Evolutionary conservation across 2,888 invertebrate species (phyloP), one percentile per base, ranked within the genome.

Genomic region (Epicampocera succincta): DNA sequence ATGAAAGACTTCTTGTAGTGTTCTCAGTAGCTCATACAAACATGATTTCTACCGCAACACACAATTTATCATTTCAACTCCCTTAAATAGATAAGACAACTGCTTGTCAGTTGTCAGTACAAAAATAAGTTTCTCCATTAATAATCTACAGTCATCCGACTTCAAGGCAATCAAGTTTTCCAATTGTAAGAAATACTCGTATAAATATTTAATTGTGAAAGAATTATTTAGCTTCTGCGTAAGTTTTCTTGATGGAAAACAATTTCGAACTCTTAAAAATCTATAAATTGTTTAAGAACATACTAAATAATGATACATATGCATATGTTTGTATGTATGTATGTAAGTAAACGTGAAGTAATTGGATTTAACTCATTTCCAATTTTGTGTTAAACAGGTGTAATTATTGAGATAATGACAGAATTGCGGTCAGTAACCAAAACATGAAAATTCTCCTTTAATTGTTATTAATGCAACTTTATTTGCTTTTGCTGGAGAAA

Each of bases 111-210:
- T n/a, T 68, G 54, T n/a, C 13, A 29, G 15, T 29, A 5, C 21
- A 17, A 25, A 46, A 54, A 63, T 42, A 72, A 72, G 78, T 72
- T 72, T 78, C 58, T 46, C 60, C 46, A 73, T 52, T 66, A 48
- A 33, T 13, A 17, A 33, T 21, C 9, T 33, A 9, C 44, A 50
- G n/a, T n/a, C 17, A 52, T 33, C 25, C 56, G 54, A 61, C 46
- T 9, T 21, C 72, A 79, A 79, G 72, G 73, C 19, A 29, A 68
- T 40, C 72, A 58, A 73, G 78, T 73, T 79, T 78, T 60, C 60
- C 40, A 58, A 65, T 58, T 33, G 46, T 13, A 74, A 74, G 13
- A 52, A 63, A 38, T 29, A 65, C 5, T 63, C 12, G 17, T 19
- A 50, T 4, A 15, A 44, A 66, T 33, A 33, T 29, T 21, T 58